A percentile compares a stretch with the other conserved stretches of the same genome.
phyloP scores from a whole-genome alignment of 1,140 invertebrate genomes.

The Tachypleus tridentatus region DNA sequence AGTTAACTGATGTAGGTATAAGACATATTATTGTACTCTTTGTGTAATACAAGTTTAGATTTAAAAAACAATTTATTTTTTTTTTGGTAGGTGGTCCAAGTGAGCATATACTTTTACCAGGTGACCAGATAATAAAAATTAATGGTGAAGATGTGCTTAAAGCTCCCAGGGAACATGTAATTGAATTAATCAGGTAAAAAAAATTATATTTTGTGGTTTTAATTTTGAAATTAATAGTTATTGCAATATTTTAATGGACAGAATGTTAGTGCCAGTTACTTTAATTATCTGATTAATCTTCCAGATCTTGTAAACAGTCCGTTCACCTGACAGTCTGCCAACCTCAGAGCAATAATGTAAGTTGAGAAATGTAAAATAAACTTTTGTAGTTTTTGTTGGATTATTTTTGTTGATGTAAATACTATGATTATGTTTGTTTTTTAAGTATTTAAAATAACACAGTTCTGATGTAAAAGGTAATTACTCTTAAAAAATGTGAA shows the following conservation, averaged over 20 bases:
- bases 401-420: no score
- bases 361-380: constrained; percentile 24
- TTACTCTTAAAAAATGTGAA: no score
- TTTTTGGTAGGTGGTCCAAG: constrained; percentile 64
- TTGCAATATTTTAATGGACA: no score
- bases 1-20: constrained; percentile 5
- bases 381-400: no score
- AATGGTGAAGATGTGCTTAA: constrained; percentile 78
- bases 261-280: no score
- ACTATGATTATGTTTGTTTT: no score
- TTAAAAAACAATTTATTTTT: constrained; percentile 6
- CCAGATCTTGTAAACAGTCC: constrained; percentile 55
- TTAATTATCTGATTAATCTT: constrained; percentile 5
- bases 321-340: constrained; percentile 70
- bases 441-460: no score
- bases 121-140: constrained; percentile 76
- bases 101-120: constrained; percentile 70
- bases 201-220: constrained; percentile 2
- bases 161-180: constrained; percentile 74
- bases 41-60: not conserved
- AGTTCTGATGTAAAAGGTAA: no score
- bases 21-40: constrained; percentile 5
- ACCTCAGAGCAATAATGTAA: constrained; percentile 55
- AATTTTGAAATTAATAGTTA: not conserved
- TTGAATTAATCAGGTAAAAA: constrained; percentile 54